These are phyloP conservation scores for Valencia hispanica DNA, from an alignment of 2,797 vertebrate genomes.

Conservation along the genomic window DNA sequence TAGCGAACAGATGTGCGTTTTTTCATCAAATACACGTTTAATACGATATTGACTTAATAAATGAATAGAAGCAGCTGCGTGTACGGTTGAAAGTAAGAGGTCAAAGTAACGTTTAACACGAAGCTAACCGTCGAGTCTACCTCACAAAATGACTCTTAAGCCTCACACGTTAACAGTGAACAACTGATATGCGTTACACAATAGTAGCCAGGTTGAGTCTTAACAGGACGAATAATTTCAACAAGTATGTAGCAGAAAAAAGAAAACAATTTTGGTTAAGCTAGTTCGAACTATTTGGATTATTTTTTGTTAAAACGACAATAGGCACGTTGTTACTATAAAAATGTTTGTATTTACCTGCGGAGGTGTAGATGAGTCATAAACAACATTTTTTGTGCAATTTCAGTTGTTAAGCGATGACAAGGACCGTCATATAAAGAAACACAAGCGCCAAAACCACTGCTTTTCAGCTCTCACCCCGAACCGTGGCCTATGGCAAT, in stretches of 20 bases:
- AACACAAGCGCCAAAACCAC: constrained; percentile 51
- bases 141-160: background rate
- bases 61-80: background rate
- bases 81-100: background rate
- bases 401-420: background rate
- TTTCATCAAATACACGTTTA: accelerated
- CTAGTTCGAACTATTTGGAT: background rate
- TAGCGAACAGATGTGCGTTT: background rate
- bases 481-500: constrained; percentile 58
- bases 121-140: background rate
- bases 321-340: background rate
- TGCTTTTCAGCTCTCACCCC: constrained; percentile 21
- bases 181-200: background rate
- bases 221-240: background rate
- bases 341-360: background rate
- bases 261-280: background rate
- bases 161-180: background rate
- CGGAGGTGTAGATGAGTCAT: background rate
- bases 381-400: background rate
- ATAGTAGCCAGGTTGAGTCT: background rate
- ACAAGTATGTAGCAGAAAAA: background rate
- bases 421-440: background rate
- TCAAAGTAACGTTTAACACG: background rate
- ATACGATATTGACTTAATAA: background rate
- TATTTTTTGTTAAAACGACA: background rate